Conservation (phyloP, 2,113 vertebrate species). For the Apteryx mantelli region DNA sequence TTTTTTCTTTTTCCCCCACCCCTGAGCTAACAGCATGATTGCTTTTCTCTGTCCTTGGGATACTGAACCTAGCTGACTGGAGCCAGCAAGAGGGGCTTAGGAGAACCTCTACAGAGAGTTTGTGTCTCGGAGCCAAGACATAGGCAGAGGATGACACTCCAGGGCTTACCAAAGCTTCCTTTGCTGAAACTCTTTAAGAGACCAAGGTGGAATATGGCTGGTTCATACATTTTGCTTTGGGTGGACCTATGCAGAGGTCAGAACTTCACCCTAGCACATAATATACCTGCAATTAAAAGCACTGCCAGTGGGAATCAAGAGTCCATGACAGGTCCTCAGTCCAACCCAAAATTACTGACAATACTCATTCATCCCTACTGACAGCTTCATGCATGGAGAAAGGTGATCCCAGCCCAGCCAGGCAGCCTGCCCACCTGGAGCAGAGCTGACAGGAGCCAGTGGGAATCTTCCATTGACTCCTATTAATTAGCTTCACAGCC, state of each 20-base stretch:
- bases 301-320: background rate
- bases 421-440: background rate
- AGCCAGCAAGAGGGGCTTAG: background rate
- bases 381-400: background rate
- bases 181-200: background rate
- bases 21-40: background rate
- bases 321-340: background rate
- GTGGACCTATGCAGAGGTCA: background rate
- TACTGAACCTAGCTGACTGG: background rate
- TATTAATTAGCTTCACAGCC: background rate
- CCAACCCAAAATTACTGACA: background rate
- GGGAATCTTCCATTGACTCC: background rate
- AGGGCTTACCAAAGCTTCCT: background rate
- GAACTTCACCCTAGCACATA: background rate
- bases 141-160: background rate
- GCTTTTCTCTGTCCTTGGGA: background rate
- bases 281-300: background rate
- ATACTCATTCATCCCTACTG: background rate
- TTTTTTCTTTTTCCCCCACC: background rate
- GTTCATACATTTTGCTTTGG: background rate
- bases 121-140: background rate
- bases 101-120: background rate
- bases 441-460: background rate
- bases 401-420: background rate
- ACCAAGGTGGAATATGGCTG: background rate